These are phyloP conservation scores for Parascotia fuliginaria DNA, from an alignment of 2,888 invertebrate species.

Conservation along the genomic window DNA sequence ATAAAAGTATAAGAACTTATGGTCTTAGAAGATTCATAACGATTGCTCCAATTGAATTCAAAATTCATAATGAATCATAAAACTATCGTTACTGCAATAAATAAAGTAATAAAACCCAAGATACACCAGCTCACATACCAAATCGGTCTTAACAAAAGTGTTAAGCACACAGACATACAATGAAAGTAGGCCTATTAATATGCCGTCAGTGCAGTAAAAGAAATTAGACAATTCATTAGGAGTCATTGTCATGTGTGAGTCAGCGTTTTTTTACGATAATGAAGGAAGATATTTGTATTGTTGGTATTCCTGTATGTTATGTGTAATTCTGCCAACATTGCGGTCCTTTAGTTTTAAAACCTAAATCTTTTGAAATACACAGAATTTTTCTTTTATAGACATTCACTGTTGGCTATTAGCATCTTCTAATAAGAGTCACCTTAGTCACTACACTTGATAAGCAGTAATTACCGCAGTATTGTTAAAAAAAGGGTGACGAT, in stretches of 20 bases:
- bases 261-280: constrained; percentile 52
- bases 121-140: constrained; percentile 20
- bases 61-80: neutral
- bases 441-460: too few relatives aligned
- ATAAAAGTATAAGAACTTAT: too few relatives aligned
- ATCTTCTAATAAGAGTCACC: too few relatives aligned
- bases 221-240: constrained; percentile 82
- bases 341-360: neutral
- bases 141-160: constrained; percentile 20
- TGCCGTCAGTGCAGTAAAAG: constrained; percentile 64
- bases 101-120: neutral
- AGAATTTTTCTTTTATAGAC: too few relatives aligned
- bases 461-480: too few relatives aligned
- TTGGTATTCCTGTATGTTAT: constrained; percentile 49
- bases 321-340: constrained; percentile 29
- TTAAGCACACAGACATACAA: constrained; percentile 10
- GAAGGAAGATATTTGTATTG: constrained; percentile 11
- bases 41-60: neutral
- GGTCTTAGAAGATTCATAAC: too few relatives aligned
- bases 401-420: too few relatives aligned
- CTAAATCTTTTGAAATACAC: too few relatives aligned
- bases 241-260: constrained; percentile 76
- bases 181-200: constrained; percentile 58
- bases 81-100: neutral
- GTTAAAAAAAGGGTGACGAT: too few relatives aligned